Conservation (phyloP, 2,888 invertebrate genomes). For the Anoncus sp. region DNA sequence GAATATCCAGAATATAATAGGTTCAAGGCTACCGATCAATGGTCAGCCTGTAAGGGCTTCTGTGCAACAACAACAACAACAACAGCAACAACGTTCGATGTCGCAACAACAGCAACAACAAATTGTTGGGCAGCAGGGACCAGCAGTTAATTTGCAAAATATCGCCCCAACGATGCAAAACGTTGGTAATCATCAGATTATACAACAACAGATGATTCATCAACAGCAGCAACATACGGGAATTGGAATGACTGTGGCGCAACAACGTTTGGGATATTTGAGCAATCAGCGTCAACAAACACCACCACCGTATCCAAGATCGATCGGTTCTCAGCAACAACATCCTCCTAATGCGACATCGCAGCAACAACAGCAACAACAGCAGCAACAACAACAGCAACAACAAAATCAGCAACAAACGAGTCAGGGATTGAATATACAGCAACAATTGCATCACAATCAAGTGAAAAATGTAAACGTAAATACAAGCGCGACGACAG, state of each 20-base stretch:
- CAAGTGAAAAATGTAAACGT: constrained; percentile 80
- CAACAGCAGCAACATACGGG: constrained; percentile 51
- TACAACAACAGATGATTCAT: constrained; percentile 59
- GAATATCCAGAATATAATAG: constrained; percentile 75
- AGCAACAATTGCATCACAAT: constrained; percentile 81
- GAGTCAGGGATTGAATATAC: constrained; percentile 78
- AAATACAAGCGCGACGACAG: constrained; percentile 79
- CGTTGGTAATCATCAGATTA: constrained; percentile 64
- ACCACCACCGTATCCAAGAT: constrained; percentile 83
- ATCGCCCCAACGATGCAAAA: constrained; percentile 61
- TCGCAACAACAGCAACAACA: constrained; percentile 75
- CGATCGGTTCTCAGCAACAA: constrained; percentile 71
- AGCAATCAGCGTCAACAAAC: constrained; percentile 80
- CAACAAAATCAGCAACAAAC: constrained; percentile 70
- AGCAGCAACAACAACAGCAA: constrained; percentile 66
- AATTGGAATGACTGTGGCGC: constrained; percentile 74
- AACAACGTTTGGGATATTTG: constrained; percentile 79
- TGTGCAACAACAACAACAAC: constrained; percentile 75
- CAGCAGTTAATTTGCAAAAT: constrained; percentile 56
- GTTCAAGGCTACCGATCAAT: constrained; percentile 79
- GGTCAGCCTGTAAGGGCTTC: constrained; percentile 79
- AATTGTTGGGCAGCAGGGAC: constrained; percentile 70
- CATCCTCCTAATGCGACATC: constrained; percentile 59
- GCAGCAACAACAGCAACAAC: constrained; percentile 67
- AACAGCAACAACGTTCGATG: constrained; percentile 72